A percentile compares a stretch with the other conserved stretches of the same genome.
These are phyloP conservation scores for Cordylochernes scorpioides DNA, from an alignment of 2,888 invertebrate species.

Conservation along the genomic window DNA sequence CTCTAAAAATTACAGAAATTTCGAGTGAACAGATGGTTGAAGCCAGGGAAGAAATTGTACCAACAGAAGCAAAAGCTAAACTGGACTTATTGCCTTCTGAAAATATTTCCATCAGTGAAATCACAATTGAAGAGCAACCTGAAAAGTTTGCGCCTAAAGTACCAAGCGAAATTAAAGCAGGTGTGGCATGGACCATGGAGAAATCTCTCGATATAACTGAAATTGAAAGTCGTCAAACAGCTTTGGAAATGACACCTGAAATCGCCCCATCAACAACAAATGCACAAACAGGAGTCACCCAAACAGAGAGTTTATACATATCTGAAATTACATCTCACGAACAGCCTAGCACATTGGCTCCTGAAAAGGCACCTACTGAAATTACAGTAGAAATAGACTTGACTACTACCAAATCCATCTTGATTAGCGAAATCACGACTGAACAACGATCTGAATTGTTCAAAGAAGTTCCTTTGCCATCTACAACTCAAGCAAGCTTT, in stretches of 20 bases:
- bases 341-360: conserved; percentile 6
- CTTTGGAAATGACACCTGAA: conserved; percentile 4
- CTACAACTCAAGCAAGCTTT: conserved; percentile 25
- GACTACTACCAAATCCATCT: conserved; percentile 5
- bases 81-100: conserved; percentile 7
- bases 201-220: conserved; percentile 8
- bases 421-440: conserved; percentile 7
- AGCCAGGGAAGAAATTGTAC: too few species aligned
- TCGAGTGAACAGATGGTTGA: conserved; percentile 4
- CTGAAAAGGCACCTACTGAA: conserved; percentile 7
- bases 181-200: conserved; percentile 16
- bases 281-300: conserved; percentile 5
- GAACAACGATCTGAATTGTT: conserved; percentile 6
- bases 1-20: conserved; percentile 6
- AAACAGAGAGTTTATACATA: conserved; percentile 6
- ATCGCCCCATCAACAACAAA: conserved; percentile 5
- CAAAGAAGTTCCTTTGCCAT: conserved; percentile 17
- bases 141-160: conserved; percentile 9
- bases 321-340: conserved; percentile 8
- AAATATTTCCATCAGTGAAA: conserved; percentile 7
- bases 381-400: conserved; percentile 7
- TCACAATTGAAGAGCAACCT: conserved; percentile 7
- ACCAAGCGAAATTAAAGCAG: conserved; percentile 26
- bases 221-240: conserved; percentile 5
- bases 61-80: conserved; percentile 4